Evolutionary conservation across 2,888 invertebrate species (phyloP).

Genomic region (Pinctada fucata): DNA sequence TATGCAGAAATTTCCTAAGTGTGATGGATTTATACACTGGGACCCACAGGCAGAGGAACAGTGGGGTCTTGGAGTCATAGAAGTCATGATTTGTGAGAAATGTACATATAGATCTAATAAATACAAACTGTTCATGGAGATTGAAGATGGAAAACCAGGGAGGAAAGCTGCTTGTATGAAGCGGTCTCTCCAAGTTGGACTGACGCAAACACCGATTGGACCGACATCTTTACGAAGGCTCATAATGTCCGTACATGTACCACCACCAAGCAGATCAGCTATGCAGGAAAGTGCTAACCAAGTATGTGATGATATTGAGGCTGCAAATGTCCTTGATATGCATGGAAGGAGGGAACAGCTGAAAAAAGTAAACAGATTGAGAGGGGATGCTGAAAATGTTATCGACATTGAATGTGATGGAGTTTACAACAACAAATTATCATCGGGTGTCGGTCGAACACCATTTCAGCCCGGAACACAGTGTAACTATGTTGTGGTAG

Average conservation of each 20-base stretch:
- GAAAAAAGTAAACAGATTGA: neutral
- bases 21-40: neutral
- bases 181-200: neutral
- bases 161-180: neutral
- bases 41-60: neutral
- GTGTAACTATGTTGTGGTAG: neutral
- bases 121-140: neutral
- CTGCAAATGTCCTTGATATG: neutral
- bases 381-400: neutral
- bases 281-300: neutral
- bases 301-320: neutral
- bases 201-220: neutral
- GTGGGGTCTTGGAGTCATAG: neutral
- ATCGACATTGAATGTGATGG: neutral
- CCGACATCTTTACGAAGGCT: neutral
- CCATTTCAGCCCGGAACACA: conserved; percentile 9
- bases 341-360: neutral
- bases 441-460: neutral
- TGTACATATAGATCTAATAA: neutral
- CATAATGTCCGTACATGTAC: neutral
- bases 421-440: conserved; percentile 12
- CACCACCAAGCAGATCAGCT: neutral
- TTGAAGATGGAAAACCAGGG: neutral
- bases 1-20: neutral
- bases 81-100: neutral